Evolutionary conservation across 1,140 invertebrate genomes (phyloP).

Genomic region (Ptiloglossa arizonensis): DNA sequence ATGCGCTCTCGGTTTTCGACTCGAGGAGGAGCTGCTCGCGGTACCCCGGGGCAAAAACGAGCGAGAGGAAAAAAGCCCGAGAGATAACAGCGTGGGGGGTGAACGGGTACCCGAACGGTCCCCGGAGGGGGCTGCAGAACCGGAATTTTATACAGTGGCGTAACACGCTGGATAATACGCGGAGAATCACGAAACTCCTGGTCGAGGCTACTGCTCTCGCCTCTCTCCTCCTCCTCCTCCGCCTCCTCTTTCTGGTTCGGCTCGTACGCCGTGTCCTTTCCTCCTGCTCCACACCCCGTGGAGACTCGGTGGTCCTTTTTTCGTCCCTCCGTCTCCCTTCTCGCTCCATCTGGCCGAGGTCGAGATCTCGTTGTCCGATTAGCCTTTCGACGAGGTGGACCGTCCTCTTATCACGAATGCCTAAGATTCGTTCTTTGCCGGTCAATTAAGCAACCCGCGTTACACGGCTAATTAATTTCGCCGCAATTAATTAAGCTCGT

Average conservation of each 20-base stretch:
- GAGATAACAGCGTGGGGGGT: constrained; percentile 64
- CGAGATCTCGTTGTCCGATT: constrained; percentile 60
- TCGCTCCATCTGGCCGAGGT: constrained; percentile 15
- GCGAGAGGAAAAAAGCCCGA: constrained; percentile 54
- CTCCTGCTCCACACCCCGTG: background rate
- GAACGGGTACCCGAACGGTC: constrained; percentile 54
- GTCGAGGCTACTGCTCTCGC: constrained; percentile 46
- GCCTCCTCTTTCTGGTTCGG: too few relatives aligned
- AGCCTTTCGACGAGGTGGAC: constrained; percentile 56
- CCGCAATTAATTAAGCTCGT: constrained; percentile 62
- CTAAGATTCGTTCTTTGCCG: constrained; percentile 47
- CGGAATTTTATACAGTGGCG: constrained; percentile 80
- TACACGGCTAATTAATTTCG: constrained; percentile 66
- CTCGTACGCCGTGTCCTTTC: background rate
- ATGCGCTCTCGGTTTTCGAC: constrained; percentile 61
- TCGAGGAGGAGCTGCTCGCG: constrained; percentile 45
- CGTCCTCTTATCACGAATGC: constrained; percentile 61
- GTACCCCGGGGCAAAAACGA: constrained; percentile 64
- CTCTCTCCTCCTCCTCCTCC: background rate
- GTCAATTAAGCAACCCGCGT: constrained; percentile 64
- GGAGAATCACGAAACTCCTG: constrained; percentile 68
- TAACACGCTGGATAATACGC: constrained; percentile 76
- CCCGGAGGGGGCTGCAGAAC: constrained; percentile 72
- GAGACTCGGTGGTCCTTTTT: background rate
- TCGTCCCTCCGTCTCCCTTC: background rate